Evolutionary conservation across 2,113 vertebrate species (phyloP).

Genomic region (Mystacornis crossleyi): DNA sequence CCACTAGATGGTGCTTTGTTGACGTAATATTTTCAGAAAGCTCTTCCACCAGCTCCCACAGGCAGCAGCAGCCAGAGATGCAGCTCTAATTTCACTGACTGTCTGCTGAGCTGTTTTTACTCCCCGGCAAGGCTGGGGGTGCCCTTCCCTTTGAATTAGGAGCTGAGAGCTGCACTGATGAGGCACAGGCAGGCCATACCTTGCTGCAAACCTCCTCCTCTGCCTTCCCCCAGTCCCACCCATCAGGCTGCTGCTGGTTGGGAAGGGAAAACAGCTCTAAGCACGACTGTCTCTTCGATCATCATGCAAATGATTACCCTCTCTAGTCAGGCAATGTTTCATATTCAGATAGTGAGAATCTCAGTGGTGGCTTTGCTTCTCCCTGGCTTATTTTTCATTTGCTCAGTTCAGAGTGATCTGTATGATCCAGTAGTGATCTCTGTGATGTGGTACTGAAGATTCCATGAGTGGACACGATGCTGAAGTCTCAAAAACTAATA

Average conservation of each 20-base stretch:
- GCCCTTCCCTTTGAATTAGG: not conserved
- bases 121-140: not conserved
- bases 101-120: not conserved
- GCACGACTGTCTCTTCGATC: rapidly evolving
- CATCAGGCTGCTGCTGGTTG: not conserved
- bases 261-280: not conserved
- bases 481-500: not conserved
- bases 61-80: not conserved
- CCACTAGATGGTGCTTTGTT: constrained; percentile 65
- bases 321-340: not conserved
- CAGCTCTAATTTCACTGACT: not conserved
- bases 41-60: not conserved
- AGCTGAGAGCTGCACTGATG: not conserved
- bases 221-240: not conserved
- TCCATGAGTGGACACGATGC: rapidly evolving
- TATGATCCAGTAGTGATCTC: not conserved
- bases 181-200: not conserved
- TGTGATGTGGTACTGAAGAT: not conserved
- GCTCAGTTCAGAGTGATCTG: not conserved
- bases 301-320: not conserved
- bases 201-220: not conserved
- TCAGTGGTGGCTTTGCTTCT: not conserved
- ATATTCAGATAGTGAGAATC: not conserved
- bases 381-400: not conserved
- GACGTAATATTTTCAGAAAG: not conserved